These are phyloP conservation scores for Papilio xuthus DNA, from an alignment of 1,140 invertebrate species.

Conservation along the genomic window DNA sequence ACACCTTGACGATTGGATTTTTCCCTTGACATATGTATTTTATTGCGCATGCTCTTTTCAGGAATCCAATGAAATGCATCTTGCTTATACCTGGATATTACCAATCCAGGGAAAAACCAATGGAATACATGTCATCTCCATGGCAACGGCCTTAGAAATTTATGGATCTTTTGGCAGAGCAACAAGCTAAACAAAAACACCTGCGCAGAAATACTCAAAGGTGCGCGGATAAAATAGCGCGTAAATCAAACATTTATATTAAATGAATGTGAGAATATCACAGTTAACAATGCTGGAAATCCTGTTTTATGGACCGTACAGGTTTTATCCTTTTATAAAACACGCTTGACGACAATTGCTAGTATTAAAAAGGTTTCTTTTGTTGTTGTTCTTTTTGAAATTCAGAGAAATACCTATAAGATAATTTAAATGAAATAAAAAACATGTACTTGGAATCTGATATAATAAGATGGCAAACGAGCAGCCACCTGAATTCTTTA, in stretches of 20 bases:
- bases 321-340: too few relatives aligned
- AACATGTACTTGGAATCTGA: too few relatives aligned
- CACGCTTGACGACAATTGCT: too few relatives aligned
- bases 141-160: neutral
- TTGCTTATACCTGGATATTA: neutral
- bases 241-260: neutral
- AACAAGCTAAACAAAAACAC: constrained; percentile 13
- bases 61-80: neutral
- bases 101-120: neutral
- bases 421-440: too few relatives aligned
- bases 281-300: too few relatives aligned
- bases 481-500: too few relatives aligned
- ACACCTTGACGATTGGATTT: neutral
- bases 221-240: neutral
- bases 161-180: constrained; percentile 20
- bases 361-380: too few relatives aligned
- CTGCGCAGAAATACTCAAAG: neutral
- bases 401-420: too few relatives aligned
- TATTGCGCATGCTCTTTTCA: neutral
- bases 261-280: too few relatives aligned
- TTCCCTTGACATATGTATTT: neutral
- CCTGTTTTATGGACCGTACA: too few relatives aligned
- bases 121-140: constrained; percentile 8
- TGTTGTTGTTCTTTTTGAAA: too few relatives aligned
- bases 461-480: too few relatives aligned